phyloP scores from a whole-genome alignment of 53 echinoderm and acorn worm species.

The Pentamera pediparva region DNA sequence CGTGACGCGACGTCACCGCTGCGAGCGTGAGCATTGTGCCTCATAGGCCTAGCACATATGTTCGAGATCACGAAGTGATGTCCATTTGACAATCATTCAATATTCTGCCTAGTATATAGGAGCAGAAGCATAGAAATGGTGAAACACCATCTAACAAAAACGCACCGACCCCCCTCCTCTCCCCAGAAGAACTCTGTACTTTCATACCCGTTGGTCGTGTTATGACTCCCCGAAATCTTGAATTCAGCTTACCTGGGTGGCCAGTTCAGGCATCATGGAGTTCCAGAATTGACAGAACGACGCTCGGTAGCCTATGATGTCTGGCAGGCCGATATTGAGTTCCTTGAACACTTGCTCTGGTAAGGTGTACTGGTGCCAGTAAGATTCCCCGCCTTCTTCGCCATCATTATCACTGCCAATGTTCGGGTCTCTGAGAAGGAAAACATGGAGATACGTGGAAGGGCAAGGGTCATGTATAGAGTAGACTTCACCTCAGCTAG shows the following conservation, averaged over 20 bases:
- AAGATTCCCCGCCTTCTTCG: not conserved
- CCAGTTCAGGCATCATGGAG: constrained; percentile 35
- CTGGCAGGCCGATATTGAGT: constrained; percentile 14
- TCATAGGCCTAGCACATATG: no score
- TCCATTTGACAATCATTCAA: no score
- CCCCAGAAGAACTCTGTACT: no score
- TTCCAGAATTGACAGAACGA: constrained; percentile 55
- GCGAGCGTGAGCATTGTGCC: no score
- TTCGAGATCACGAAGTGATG: no score
- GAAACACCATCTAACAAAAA: no score
- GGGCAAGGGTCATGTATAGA: no score
- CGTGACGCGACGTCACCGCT: no score
- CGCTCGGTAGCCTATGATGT: constrained; percentile 36
- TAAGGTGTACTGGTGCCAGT: constrained; percentile 36
- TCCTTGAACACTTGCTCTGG: constrained; percentile 48
- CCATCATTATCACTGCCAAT: not conserved
- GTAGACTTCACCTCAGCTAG: no score
- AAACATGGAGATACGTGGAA: not conserved
- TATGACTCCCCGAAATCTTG: not conserved
- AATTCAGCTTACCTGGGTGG: constrained; percentile 27
- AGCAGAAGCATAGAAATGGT: no score
- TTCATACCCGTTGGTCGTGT: no score
- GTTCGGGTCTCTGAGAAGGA: not conserved
- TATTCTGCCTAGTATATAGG: not conserved
- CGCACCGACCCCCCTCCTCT: no score